Evolutionary conservation across 2,888 invertebrate genomes (phyloP), one percentile per base, ranked within the genome.

Genomic region (Teleogryllus oceanicus): DNA sequence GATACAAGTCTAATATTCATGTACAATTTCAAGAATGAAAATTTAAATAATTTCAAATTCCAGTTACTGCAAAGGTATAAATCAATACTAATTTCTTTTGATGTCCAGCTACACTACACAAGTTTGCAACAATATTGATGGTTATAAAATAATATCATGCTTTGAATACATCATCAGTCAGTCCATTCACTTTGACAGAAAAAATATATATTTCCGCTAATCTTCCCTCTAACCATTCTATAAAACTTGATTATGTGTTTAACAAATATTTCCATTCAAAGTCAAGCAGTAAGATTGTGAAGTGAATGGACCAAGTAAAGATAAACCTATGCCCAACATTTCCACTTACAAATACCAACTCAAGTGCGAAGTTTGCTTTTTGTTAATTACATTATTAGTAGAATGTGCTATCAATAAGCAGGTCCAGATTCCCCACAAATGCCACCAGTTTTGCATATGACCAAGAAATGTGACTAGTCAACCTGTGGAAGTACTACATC

Each of bases 381-480:
- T 37, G 24, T 37, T 37, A 37, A 37, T 37, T 37, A 37, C 24
- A 2, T 37, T 37, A 37, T 37, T 37, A 37, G 24, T 4, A 37
- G 24, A 37, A 74, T 74, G 20, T 74, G 74, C 18, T 5, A 74
- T 74, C 20, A 74, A 74, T n/a, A 74, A 5, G 74, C 24, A 37
- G 24, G 24, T 37, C 24, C 5, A 37, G 24, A 37, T 37, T 37
- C 24, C 24, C 24, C 24, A 74, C 74, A 20, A 74, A 74, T 74
- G 74, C 18, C 74, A 74, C 18, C 74, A 74, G 74, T n/a, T 18
- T 74, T 74, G 18, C n/a, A n/a, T n/a, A 74, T 74, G 50, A 78
- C 50, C 75, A 79, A 76, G 76, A 75, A 78, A 79, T 77, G 76
- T 79, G 77, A 79, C 79, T 79, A 76, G 77, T 79, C 62, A 74